Evolutionary conservation across 2,888 invertebrate genomes (phyloP).

Genomic region (Linnaemya vulpina): DNA sequence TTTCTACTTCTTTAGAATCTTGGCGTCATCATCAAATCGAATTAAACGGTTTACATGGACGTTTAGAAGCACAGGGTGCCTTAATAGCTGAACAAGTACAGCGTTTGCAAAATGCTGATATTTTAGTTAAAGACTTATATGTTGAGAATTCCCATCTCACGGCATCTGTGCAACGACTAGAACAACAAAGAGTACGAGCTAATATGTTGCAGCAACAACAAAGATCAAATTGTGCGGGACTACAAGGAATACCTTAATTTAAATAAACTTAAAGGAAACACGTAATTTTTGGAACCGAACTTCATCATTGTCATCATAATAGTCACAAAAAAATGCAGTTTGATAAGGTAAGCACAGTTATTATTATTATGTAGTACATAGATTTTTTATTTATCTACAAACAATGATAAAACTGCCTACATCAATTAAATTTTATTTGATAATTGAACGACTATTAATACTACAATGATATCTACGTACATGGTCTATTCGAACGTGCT

Average conservation of each 20-base stretch:
- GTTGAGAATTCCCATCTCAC: constrained; percentile 92
- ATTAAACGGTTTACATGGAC: constrained; percentile 83
- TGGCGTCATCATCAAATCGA: constrained; percentile 83
- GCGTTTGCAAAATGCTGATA: constrained; percentile 88
- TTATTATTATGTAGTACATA: background rate
- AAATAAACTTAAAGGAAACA: constrained; percentile 5
- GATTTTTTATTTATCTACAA: background rate
- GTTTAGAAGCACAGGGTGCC: constrained; percentile 83
- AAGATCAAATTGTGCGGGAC: constrained; percentile 72
- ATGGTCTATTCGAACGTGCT: constrained; percentile 15
- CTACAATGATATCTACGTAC: constrained; percentile 53
- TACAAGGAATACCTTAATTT: constrained; percentile 78
- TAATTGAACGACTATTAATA: constrained; percentile 17
- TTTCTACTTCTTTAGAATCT: constrained; percentile 76
- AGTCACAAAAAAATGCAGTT: constrained; percentile 44
- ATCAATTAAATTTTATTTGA: background rate
- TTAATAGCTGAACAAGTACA: constrained; percentile 85
- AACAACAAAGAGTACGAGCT: constrained; percentile 81
- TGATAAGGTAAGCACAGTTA: constrained; percentile 44
- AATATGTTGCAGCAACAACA: constrained; percentile 82
- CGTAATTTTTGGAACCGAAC: constrained; percentile 15
- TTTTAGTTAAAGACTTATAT: constrained; percentile 91
- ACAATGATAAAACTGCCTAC: constrained; percentile 7
- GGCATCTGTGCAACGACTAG: constrained; percentile 84
- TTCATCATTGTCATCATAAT: constrained; percentile 7